Base-by-base conservation (phyloP, 2,888 invertebrate species). In the Sarcophaga carnaria region DNA sequence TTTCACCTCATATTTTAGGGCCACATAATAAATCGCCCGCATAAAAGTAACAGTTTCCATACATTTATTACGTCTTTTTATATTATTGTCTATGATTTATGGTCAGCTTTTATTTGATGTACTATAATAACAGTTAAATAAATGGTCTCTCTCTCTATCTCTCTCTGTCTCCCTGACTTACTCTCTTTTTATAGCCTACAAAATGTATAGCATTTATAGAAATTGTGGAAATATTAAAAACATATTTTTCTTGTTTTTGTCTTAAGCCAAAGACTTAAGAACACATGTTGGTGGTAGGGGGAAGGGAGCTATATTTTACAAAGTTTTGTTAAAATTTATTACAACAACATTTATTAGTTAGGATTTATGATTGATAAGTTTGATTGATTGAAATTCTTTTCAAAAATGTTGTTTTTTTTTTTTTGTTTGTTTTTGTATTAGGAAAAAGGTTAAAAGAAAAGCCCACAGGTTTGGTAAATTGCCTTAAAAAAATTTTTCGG, bases 31-130 rank as follows among this genome's bases (percentile, higher is more conserved):
- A 37, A 37, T 37, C 8, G 37, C 37, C 37, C 37, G 37, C 37
- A 37, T 37, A 37, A 37, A 37, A 10, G 37, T 10, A 37, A 10
- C 37, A 37, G 10, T 37, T 10, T 37, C 37, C 37, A 37, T 37
- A 37, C 10, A 37, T 37, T 37, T 10, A 37, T 74, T 45, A 25
- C 12, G 67, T 54, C n/a, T 14, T 8, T n/a, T 49, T 64, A 14
- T 67, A 27, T 76, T 59, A n/a, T 69, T 60, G 22, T 14, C 25
- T 80, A 83, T 83, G 83, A 83, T 83, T 86, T 86, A 86, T 86
- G 80, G 66, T 22, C 14, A 17, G 20, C 17, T 80, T 80, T 74
- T 70, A 69, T 72, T 86, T 86, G 86, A 77, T 80, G 77, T 37
- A 37, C 60, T 62, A 74, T 49, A 75, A 79, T 79, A 86, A 75